These are phyloP conservation scores for Ambastaia sidthimunki DNA, from an alignment of 2,797 vertebrate genomes.

Conservation along the genomic window DNA sequence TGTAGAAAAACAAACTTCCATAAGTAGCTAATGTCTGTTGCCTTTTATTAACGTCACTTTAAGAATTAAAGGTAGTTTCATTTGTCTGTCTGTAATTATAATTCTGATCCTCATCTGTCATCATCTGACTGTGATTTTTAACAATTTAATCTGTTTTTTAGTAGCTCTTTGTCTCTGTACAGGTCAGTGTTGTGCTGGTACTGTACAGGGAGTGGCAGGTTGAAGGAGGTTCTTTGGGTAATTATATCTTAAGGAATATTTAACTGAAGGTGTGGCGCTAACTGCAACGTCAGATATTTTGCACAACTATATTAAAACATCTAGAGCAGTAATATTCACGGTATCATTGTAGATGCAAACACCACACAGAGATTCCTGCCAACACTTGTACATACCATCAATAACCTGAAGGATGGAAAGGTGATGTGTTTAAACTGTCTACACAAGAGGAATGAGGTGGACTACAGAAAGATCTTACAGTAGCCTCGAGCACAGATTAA, in stretches of 20 bases:
- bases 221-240: slow-evolving; percentile 6
- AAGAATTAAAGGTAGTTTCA: neutral
- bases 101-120: slow-evolving; percentile 8
- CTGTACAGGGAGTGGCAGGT: neutral
- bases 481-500: slow-evolving; percentile 72
- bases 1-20: neutral
- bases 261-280: neutral
- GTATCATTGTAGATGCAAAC: neutral
- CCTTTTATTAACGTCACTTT: neutral
- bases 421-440: slow-evolving; percentile 31
- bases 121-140: neutral
- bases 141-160: slow-evolving; percentile 6
- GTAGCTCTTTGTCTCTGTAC: slow-evolving; percentile 5
- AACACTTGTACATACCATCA: neutral
- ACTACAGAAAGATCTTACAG: slow-evolving; percentile 60
- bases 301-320: neutral
- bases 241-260: slow-evolving; percentile 8
- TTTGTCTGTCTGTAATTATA: neutral
- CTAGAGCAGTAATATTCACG: neutral
- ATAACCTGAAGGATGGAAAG: neutral
- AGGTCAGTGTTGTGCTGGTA: neutral
- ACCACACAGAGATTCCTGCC: neutral
- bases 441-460: slow-evolving; percentile 67
- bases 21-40: slow-evolving; percentile 7
- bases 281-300: neutral